Evolutionary conservation across 2,797 vertebrate genomes (phyloP).

Genomic region (Ateles fusciceps): DNA sequence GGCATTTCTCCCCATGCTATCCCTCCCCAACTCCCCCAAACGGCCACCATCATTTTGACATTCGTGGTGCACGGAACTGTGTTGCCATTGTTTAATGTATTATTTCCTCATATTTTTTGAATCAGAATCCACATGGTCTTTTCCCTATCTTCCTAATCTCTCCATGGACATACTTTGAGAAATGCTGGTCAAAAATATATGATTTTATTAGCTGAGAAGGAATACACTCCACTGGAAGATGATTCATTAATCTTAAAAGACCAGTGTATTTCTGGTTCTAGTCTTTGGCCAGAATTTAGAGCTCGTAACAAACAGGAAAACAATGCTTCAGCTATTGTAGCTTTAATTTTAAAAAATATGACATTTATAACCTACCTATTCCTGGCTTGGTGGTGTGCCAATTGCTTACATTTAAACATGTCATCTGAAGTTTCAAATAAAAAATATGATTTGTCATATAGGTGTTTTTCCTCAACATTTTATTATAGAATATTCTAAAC

Average conservation of each 20-base stretch:
- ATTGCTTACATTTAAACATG: accelerated
- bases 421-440: background rate
- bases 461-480: background rate
- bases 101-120: background rate
- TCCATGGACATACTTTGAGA: background rate
- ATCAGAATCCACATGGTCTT: background rate
- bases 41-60: too few relatives aligned
- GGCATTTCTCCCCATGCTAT: too few relatives aligned
- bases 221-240: background rate
- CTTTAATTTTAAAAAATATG: slow-evolving; percentile 41
- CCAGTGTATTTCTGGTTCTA: background rate
- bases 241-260: background rate
- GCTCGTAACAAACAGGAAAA: background rate
- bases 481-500: background rate
- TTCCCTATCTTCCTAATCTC: too few relatives aligned
- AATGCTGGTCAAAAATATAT: background rate
- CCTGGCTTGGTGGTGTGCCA: background rate
- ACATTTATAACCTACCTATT: slow-evolving; percentile 1
- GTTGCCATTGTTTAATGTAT: background rate
- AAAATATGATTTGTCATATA: background rate
- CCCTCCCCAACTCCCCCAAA: too few relatives aligned
- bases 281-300: background rate
- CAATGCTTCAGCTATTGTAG: background rate
- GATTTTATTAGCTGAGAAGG: background rate
- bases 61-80: accelerated